A percentile compares a stretch with the other conserved stretches of the same genome.
Conservation (phyloP, 1,140 invertebrate species). For the Aphelinus atriplicis region DNA sequence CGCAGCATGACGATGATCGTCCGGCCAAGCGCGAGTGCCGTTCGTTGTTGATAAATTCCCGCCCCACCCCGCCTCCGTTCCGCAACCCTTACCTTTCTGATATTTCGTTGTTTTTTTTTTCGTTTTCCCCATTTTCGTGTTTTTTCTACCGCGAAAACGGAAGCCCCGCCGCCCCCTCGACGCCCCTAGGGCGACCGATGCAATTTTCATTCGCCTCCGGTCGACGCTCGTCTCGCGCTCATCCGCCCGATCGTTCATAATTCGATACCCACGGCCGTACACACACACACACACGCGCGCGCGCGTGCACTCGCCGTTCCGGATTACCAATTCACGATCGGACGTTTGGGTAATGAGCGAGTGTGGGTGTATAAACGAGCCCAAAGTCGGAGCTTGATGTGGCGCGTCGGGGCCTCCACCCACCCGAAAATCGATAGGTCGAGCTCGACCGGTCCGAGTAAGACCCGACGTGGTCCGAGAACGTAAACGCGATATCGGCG, state of each 20-base stretch:
- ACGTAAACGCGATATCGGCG: too few species aligned
- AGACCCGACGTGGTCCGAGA: too few species aligned
- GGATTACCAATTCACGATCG: too few species aligned
- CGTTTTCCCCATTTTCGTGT: too few species aligned
- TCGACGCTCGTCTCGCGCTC: neutral
- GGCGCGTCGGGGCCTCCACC: too few species aligned
- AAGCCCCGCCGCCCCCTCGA: neutral
- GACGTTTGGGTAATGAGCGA: too few species aligned
- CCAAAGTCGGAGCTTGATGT: too few species aligned
- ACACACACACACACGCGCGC: too few species aligned
- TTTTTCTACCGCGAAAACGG: conserved; percentile 1
- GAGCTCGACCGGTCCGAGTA: too few species aligned
- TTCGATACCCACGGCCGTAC: conserved; percentile 12
- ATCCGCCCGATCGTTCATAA: conserved; percentile 9
- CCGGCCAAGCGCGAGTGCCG: conserved; percentile 10
- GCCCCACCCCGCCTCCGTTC: neutral
- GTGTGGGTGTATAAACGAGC: too few species aligned
- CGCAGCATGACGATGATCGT: conserved; percentile 10
- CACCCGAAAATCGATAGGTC: too few species aligned
- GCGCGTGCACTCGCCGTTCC: too few species aligned
- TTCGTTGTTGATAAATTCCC: neutral
- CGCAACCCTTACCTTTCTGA: neutral
- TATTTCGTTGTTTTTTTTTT: neutral
- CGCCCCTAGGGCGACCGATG: neutral
- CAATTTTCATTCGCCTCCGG: neutral